Evolutionary conservation across 2,113 vertebrate species (phyloP), one percentile per base, ranked within the genome.

Genomic region (Catharus bicknelli): DNA sequence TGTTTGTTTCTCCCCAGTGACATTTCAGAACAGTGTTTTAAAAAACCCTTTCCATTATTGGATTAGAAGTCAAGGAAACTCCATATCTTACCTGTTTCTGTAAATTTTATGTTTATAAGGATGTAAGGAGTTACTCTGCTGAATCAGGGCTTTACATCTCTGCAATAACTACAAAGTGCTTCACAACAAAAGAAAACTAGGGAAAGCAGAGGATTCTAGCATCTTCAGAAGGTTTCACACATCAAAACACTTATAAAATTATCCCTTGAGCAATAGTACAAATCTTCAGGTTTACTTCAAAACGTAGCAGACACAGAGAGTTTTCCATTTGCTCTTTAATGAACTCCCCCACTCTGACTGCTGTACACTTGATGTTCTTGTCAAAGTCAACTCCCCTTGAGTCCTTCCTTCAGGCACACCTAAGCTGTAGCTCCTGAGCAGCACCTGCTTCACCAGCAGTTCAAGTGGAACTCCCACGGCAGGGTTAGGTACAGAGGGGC

Each of bases 241-340:
- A 69, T 59, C 30, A 68, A 45, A 90, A 48, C 17, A 66, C 25
- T 50, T 64, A 72, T 14, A 16, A 67, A 96, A 79, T 23, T 30
- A 76, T 36, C 87, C 54, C 40, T 40, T 58, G 6, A 67, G 57
- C 43, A 80, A 76, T 5, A 16, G 38, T 55, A 50, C 11, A 64
- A 40, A 61, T 54, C 69, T 74, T 69, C 61, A 75, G 21, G 57
- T 61, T 75, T 68, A 75, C 36, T 73, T 82, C 42, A 73, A 36
- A 84, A 72, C 36, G 4, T 0, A 29, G 45, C 59, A 94, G 45
- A 79, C 72, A 69, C 16, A 54, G 67, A 63, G 8, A 72, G 30
- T 87, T 68, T 93, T 85, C 58, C 6, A 5, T 76, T 83, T 79
- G 80, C 78, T 91, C 54, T 90, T 92, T 91, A 95, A 90, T 83